These are phyloP conservation scores for Agapetus fuscipes DNA, from an alignment of 2,888 invertebrate genomes.

Conservation along the genomic window DNA sequence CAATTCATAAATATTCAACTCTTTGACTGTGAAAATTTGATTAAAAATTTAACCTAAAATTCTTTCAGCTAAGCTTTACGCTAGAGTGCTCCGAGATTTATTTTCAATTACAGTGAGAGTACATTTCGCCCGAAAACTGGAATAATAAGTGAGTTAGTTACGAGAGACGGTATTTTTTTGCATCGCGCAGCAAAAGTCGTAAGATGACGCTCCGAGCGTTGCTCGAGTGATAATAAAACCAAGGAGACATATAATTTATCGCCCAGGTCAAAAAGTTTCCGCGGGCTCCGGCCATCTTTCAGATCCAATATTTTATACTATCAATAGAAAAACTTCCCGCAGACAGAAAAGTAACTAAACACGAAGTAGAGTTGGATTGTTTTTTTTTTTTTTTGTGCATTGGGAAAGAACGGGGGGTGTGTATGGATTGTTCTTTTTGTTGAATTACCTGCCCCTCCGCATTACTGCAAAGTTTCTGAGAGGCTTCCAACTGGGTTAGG, in stretches of 20 bases:
- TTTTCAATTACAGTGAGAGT: too few relatives aligned
- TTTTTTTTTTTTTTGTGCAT: constrained; percentile 20
- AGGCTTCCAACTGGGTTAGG: constrained; percentile 15
- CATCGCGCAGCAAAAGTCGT: too few relatives aligned
- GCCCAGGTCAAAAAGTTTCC: constrained; percentile 18
- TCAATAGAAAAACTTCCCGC: constrained; percentile 5
- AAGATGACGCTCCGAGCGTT: neutral
- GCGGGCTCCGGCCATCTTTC: constrained; percentile 15
- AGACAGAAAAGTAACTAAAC: constrained; percentile 7
- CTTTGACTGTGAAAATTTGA: too few relatives aligned
- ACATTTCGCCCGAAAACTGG: too few relatives aligned
- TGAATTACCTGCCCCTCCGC: constrained; percentile 19
- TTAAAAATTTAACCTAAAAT: too few relatives aligned
- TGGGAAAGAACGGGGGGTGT: too few relatives aligned
- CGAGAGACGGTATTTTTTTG: too few relatives aligned
- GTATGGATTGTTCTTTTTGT: constrained; percentile 13
- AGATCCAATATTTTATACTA: constrained; percentile 18
- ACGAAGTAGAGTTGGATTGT: constrained; percentile 11
- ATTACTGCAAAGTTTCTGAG: constrained; percentile 16
- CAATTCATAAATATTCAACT: too few relatives aligned
- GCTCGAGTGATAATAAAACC: constrained; percentile 13
- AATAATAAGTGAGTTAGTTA: too few relatives aligned
- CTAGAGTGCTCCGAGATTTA: too few relatives aligned
- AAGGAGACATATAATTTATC: constrained; percentile 19
- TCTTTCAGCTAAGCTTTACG: too few relatives aligned